These are phyloP conservation scores for Hypomecis punctinalis DNA, from an alignment of 2,888 invertebrate species.

Conservation along the genomic window DNA sequence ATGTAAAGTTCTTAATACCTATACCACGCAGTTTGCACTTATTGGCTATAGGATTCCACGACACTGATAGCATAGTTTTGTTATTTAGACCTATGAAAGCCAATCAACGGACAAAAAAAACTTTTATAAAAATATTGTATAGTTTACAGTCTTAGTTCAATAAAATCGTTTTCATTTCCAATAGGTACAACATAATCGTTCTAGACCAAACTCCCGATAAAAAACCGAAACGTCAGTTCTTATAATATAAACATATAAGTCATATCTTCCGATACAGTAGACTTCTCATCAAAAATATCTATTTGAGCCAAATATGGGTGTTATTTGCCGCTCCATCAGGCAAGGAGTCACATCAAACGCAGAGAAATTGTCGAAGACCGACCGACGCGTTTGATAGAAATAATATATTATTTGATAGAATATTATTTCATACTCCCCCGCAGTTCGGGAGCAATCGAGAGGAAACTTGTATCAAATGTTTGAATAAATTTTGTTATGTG, in stretches of 20 bases:
- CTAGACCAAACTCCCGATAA: too few relatives aligned
- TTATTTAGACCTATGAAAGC: too few relatives aligned
- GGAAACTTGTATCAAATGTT: slow-evolving; percentile 39
- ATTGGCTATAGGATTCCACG: too few relatives aligned
- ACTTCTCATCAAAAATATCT: slow-evolving; percentile 30
- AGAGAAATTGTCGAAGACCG: slow-evolving; percentile 51
- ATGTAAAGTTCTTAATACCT: too few relatives aligned
- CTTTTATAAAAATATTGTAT: too few relatives aligned
- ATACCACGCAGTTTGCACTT: too few relatives aligned
- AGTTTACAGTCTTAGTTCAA: too few relatives aligned
- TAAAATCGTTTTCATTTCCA: too few relatives aligned
- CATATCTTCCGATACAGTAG: slow-evolving; percentile 2
- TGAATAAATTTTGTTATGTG: slow-evolving; percentile 18
- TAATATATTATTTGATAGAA: slow-evolving; percentile 26
- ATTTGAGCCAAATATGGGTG: slow-evolving; percentile 39
- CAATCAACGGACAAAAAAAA: too few relatives aligned
- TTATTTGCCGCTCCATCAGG: slow-evolving; percentile 48
- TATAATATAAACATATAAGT: neutral
- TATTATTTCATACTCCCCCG: slow-evolving; percentile 28
- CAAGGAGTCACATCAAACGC: slow-evolving; percentile 49
- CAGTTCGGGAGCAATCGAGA: slow-evolving; percentile 34
- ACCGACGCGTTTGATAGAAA: slow-evolving; percentile 34
- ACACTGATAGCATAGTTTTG: too few relatives aligned
- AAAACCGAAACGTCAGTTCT: too few relatives aligned
- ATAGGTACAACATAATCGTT: too few relatives aligned